A percentile compares a stretch with the other conserved stretches of the same genome.
These are phyloP conservation scores for Lithobates pipiens DNA, from an alignment of 2,797 vertebrate genomes.

Conservation along the genomic window DNA sequence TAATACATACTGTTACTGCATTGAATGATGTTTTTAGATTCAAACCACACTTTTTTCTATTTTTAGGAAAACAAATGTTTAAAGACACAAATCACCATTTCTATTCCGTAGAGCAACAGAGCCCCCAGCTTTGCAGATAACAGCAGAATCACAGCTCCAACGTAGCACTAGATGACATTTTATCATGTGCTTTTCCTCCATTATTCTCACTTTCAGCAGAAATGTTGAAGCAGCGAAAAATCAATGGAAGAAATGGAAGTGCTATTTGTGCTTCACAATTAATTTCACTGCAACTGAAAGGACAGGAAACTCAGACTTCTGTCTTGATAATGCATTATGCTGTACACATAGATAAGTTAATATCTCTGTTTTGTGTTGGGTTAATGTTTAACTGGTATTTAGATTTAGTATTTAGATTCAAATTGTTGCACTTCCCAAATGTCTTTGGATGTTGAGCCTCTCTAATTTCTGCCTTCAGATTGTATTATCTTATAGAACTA, in stretches of 20 bases:
- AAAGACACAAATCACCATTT: conserved; percentile 23
- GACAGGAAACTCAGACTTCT: conserved; percentile 55
- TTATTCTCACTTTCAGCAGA: conserved; percentile 56
- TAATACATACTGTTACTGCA: too few relatives aligned
- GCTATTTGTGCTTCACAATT: conserved; percentile 59
- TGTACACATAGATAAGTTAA: conserved; percentile 48
- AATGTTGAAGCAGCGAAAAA: conserved; percentile 60
- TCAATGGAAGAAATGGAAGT: conserved; percentile 56
- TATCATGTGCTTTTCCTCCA: conserved; percentile 36
- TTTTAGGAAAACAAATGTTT: conserved; percentile 30
- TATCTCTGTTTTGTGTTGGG: conserved; percentile 57
- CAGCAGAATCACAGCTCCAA: conserved; percentile 45
- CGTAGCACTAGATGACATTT: conserved; percentile 53
- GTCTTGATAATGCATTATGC: conserved; percentile 56
- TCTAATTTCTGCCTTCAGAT: not conserved
- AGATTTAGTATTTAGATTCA: too few relatives aligned
- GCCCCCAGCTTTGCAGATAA: conserved; percentile 43
- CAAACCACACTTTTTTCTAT: not conserved
- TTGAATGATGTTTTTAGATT: too few relatives aligned
- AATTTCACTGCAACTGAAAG: conserved; percentile 60
- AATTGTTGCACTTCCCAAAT: conserved; percentile 22
- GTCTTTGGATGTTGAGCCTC: conserved; percentile 10
- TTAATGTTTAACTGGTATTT: conserved; percentile 58
- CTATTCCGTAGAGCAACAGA: conserved; percentile 29
- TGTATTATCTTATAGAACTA: not conserved